phyloP scores from a whole-genome alignment of 2,888 invertebrate species.

The Amblyjoppa proteus region DNA sequence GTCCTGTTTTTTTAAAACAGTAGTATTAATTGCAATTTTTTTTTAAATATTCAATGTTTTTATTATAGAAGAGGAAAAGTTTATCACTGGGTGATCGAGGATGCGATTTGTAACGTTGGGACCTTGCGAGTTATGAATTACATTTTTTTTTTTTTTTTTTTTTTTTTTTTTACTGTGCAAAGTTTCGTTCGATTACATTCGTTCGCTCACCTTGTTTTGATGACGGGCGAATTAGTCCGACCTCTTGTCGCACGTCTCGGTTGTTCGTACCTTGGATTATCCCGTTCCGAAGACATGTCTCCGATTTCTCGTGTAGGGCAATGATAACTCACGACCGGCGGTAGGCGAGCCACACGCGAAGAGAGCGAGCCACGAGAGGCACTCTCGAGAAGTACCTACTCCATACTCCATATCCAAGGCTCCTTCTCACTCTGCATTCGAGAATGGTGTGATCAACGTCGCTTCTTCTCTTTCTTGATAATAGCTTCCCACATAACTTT shows the following conservation, averaged over 20 bases:
- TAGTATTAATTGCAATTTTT: no score
- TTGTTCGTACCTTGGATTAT: slow-evolving; percentile 39
- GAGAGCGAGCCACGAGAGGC: slow-evolving; percentile 6
- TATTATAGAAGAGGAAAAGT: no score
- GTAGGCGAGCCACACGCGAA: slow-evolving; percentile 9
- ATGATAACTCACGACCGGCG: not conserved
- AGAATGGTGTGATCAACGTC: not conserved
- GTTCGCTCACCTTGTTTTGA: slow-evolving; percentile 49
- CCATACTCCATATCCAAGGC: not conserved
- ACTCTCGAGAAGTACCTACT: not conserved
- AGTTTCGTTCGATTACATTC: no score
- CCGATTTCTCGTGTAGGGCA: not conserved
- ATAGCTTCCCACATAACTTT: not conserved
- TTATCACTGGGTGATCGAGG: no score
- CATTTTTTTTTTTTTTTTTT: not conserved
- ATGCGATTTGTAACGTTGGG: not conserved
- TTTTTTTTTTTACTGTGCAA: not conserved
- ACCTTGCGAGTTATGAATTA: not conserved
- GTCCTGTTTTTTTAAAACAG: no score
- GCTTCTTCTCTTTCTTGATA: not conserved
- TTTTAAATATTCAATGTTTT: no score
- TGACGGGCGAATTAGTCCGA: slow-evolving; percentile 38
- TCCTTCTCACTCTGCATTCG: slow-evolving; percentile 1
- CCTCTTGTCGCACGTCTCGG: slow-evolving; percentile 21
- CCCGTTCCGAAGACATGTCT: slow-evolving; percentile 2